Conservation (phyloP, 1,140 invertebrate species). For the Drosophila rhopaloa region DNA sequence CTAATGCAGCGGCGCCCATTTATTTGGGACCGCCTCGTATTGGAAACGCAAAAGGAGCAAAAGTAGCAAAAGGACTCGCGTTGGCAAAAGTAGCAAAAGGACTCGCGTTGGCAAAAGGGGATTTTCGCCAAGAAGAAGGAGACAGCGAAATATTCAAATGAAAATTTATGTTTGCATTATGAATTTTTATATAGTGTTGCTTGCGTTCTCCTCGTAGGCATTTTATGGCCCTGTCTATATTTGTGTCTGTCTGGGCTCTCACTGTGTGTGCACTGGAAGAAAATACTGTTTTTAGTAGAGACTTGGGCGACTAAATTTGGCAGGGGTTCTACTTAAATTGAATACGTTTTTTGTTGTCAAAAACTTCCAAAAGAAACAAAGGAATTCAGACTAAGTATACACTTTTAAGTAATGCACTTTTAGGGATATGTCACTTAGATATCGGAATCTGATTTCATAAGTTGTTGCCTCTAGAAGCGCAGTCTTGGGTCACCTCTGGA, state of each 20-base stretch:
- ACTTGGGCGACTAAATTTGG: too few relatives aligned
- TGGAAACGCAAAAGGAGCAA: constrained; percentile 6
- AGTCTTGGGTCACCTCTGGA: neutral
- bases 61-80: constrained; percentile 2
- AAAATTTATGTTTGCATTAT: constrained; percentile 85
- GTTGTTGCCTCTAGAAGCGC: neutral
- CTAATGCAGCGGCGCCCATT: constrained; percentile 70
- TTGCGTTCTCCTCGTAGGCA: constrained; percentile 62
- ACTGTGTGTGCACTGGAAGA: constrained; percentile 5
- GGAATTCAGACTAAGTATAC: too few relatives aligned
- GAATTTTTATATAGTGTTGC: constrained; percentile 84
- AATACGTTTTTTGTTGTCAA: too few relatives aligned
- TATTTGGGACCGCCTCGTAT: constrained; percentile 38
- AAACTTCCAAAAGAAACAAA: too few relatives aligned
- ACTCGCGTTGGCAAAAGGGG: constrained; percentile 36
- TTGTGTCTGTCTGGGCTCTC: constrained; percentile 18
- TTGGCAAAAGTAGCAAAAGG: constrained; percentile 20
- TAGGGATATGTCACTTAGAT: too few relatives aligned
- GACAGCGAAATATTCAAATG: constrained; percentile 84
- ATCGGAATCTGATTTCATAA: neutral
- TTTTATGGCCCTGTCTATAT: constrained; percentile 73
- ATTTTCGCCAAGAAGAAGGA: constrained; percentile 64
- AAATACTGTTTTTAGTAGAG: neutral
- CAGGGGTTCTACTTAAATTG: too few relatives aligned
- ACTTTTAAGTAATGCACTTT: too few relatives aligned